A percentile compares a stretch with the other conserved stretches of the same genome.
These are phyloP conservation scores for Anguilla japonica DNA, from an alignment of 2,113 vertebrate species.

Conservation along the genomic window DNA sequence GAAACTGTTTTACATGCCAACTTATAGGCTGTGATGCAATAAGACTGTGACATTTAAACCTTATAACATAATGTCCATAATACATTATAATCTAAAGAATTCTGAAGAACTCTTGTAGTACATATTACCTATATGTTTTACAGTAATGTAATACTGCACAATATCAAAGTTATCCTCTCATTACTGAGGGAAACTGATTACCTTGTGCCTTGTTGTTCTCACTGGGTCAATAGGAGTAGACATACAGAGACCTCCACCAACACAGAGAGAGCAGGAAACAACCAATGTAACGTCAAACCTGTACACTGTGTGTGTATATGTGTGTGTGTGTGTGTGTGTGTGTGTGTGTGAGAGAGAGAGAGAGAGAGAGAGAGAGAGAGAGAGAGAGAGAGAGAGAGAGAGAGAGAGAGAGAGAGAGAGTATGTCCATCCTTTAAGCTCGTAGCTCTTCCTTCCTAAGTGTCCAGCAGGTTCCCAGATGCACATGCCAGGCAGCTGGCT, in stretches of 20 bases:
- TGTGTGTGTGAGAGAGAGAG: neutral
- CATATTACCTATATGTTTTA: neutral
- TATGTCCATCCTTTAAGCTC: neutral
- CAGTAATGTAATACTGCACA: neutral
- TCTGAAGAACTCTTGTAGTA: neutral
- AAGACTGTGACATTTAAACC: neutral
- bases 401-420: slow-evolving; percentile 5
- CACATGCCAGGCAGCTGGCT: slow-evolving; percentile 47
- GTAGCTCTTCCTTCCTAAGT: slow-evolving; percentile 26
- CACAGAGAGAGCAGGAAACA: slow-evolving; percentile 11
- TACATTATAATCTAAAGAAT: too few relatives aligned
- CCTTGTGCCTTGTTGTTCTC: neutral
- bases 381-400: slow-evolving; percentile 1
- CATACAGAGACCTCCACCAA: neutral
- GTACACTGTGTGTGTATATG: slow-evolving; percentile 7
- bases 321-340: slow-evolving; percentile 2
- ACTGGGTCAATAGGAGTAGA: neutral
- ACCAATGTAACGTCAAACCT: slow-evolving; percentile 18
- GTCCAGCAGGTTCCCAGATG: slow-evolving; percentile 51
- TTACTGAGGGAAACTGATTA: neutral
- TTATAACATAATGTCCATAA: neutral
- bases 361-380: slow-evolving; percentile 5
- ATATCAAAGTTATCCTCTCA: neutral
- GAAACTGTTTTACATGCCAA: neutral
- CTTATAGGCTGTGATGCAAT: neutral